Base-by-base conservation (phyloP, 2,113 vertebrate genomes). In the Pygoscelis adeliae region DNA sequence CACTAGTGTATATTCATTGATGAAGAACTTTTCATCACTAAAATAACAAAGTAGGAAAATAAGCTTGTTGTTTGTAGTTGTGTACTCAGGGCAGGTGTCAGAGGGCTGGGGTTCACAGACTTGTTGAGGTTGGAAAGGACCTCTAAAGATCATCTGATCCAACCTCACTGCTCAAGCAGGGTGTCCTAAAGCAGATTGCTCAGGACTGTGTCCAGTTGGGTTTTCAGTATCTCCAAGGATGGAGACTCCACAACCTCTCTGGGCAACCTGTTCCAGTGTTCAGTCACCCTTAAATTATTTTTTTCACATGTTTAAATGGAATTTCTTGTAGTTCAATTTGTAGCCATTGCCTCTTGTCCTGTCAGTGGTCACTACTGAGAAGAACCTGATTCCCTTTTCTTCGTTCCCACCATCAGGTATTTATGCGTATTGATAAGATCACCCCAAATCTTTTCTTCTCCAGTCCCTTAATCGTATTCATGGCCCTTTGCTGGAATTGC, bases 191-290 rank as follows among this genome's bases (percentile, higher is more conserved):
- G 7, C 7, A 67, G 26, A 5, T 27, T 83, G 29, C 9, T 79
- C 38, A 63, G 26, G 20, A 53, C 13, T 26, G 9, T 50, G n/a
- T 1, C 6, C 3, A 4, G 5, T 1, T 47, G 15, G 5, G 6
- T 52, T 89, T 96, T 80, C 17, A 30, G 32, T 34, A 42, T 46
- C 20, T 78, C 6, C 49, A 47, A 73, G 29, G 30, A n/a, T 9
- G 3, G n/a, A 83, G n/a, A 59, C 9, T 81, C 3, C 14, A 34
- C 4, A 77, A 6, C 14, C 2, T 69, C 15, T 42, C 58, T 82
- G 11, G 12, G 34, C 5, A 84, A 78, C 29, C 6, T 49, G 18
- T 86, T 63, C 14, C 19, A 32, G 16, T 44, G 34, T 70, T 84
- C 17, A 44, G 12, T 44, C 21, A 81, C 13, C 2, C 7, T 66